phyloP scores from a whole-genome alignment of 2,113 vertebrate genomes.

The Cromileptes altivelis region DNA sequence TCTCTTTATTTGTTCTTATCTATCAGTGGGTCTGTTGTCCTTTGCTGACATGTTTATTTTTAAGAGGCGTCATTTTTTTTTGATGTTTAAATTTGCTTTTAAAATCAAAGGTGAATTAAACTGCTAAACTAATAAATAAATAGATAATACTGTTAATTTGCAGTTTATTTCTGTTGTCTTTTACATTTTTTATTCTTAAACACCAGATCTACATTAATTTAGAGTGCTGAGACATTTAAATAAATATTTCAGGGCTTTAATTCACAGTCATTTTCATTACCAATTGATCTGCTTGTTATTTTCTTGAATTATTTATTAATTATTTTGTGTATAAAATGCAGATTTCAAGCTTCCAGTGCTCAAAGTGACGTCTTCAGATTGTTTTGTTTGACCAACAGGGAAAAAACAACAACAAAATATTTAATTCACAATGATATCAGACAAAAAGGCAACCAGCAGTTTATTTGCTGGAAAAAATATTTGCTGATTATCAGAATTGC shows the following conservation, averaged over 20 bases:
- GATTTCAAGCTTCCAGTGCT: no score
- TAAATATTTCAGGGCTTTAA: background rate
- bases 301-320: background rate
- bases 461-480: background rate
- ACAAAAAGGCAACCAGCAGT: background rate
- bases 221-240: background rate
- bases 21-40: background rate
- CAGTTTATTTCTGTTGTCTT: background rate
- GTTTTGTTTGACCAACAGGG: background rate
- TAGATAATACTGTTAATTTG: background rate
- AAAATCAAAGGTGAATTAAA: background rate
- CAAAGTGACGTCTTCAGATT: background rate
- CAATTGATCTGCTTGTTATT: background rate
- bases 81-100: background rate
- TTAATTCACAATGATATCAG: background rate
- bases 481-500: background rate
- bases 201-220: background rate
- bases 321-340: background rate
- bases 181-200: background rate
- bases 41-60: background rate
- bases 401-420: background rate
- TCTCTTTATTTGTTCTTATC: background rate
- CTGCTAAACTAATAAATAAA: background rate
- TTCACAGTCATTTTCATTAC: background rate
- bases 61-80: background rate